These are phyloP conservation scores for Xiphophorus birchmanni DNA, from an alignment of 2,797 vertebrate species.

Conservation along the genomic window DNA sequence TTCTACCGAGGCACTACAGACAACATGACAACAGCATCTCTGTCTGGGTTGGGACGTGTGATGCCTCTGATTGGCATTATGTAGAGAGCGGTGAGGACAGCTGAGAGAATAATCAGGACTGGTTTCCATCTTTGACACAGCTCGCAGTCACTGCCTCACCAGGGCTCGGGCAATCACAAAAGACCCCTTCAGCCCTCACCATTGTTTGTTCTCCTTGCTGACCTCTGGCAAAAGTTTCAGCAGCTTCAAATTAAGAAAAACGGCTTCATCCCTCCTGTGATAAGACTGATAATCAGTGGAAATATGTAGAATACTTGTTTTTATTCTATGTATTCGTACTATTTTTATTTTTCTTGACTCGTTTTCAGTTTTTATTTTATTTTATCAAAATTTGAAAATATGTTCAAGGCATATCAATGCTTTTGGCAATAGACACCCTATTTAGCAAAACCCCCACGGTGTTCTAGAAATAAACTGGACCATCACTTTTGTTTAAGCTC, in stretches of 20 bases:
- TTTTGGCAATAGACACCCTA: not conserved
- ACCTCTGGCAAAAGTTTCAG: too few species aligned
- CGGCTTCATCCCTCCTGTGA: too few species aligned
- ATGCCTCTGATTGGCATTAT: not conserved
- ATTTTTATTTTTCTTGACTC: not conserved
- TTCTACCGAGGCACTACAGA: not conserved
- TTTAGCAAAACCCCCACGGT: not conserved
- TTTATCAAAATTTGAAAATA: not conserved
- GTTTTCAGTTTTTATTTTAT: not conserved
- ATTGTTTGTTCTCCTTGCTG: too few species aligned
- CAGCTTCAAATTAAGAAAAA: too few species aligned
- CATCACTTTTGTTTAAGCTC: not conserved
- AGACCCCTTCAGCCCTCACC: too few species aligned
- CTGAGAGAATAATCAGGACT: not conserved
- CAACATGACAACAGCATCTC: not conserved
- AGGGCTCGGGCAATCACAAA: too few species aligned
- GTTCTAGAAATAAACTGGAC: not conserved
- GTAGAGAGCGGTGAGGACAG: not conserved
- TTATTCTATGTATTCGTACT: too few species aligned
- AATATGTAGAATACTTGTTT: too few species aligned
- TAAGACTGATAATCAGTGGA: too few species aligned
- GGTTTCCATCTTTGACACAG: not conserved
- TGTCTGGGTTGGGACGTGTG: not conserved
- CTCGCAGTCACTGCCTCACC: not conserved
- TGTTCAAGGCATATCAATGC: not conserved